Base-by-base conservation (phyloP, 2,888 invertebrate genomes). In the Pristionchus arcanus region DNA sequence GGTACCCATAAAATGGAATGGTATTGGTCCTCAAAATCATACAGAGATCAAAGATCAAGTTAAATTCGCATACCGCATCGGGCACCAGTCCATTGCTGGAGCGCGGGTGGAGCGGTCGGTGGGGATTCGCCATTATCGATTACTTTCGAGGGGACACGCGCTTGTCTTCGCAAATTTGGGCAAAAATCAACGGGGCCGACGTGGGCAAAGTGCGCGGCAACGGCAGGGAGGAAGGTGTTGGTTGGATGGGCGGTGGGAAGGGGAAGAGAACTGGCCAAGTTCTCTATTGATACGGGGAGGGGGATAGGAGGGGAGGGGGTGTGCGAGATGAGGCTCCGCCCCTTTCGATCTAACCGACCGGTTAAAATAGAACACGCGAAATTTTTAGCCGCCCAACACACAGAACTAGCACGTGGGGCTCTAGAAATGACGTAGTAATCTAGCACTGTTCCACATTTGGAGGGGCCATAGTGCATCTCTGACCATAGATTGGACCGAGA, bases 201-300 rank as follows among this genome's bases (percentile, higher is more conserved):
- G 77, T 42, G 77, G 0, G 77, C 42, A 37, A 77, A 77, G 77
- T 77, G 77, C 77, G 77, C 77, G 77, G 77, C 77, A 77, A 74
- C 68, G 68, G 68, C 68, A 59, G 21, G 59, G 5, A 59, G 59
- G 15, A 53, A 59, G 25, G 68, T 15, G 68, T n/a, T 68, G 31
- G 42, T 49, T 42, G 21, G 77, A 25, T 37, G 77, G 77, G 77
- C 4, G 77, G 25, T 42, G n/a, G 25, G 77, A 77, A 77, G 42
- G 25, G 68, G 15, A n/a, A 77, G 42, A 25, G 31, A 37, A 42
- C 77, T 77, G 77, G n/a, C 77, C 77, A 77, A 77, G 77, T 77
- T 77, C 77, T 71, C 71, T 71, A 71, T 71, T 71, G 71, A 71
- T 71, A 71, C 42, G 42, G 42, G 42, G 42, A 31, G 71, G 66